Evolutionary conservation across 2,797 vertebrate genomes (phyloP).

Genomic region (Apogon talboti): DNA sequence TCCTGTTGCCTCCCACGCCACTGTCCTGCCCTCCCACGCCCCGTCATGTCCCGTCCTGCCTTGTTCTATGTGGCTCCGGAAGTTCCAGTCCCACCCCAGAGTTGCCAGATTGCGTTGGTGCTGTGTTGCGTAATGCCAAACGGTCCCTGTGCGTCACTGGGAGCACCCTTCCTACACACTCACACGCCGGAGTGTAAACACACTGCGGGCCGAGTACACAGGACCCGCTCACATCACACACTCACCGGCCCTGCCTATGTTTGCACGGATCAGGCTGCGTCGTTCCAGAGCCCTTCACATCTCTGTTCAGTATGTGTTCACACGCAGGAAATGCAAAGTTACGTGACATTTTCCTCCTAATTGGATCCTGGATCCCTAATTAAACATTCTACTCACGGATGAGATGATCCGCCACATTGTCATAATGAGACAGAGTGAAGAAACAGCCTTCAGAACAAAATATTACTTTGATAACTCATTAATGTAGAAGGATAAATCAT

Average conservation of each 20-base stretch:
- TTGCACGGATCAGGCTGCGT: slow-evolving; percentile 38
- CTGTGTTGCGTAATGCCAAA: slow-evolving; percentile 73
- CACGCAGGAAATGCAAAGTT: slow-evolving; percentile 25
- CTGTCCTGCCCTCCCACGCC: slow-evolving; percentile 45
- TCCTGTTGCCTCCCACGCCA: slow-evolving; percentile 58
- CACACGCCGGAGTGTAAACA: slow-evolving; percentile 55
- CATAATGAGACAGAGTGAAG: slow-evolving; percentile 18
- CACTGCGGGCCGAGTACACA: slow-evolving; percentile 26
- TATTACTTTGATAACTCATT: slow-evolving; percentile 2
- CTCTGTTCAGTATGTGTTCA: slow-evolving; percentile 6
- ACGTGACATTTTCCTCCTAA: slow-evolving; percentile 18
- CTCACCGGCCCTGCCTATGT: slow-evolving; percentile 52
- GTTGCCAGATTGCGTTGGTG: slow-evolving; percentile 59
- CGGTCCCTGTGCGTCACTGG: slow-evolving; percentile 77
- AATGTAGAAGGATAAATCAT: too few relatives aligned
- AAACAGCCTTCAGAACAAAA: slow-evolving; percentile 7
- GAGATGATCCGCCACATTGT: slow-evolving; percentile 23
- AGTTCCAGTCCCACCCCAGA: slow-evolving; percentile 62
- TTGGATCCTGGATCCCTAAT: slow-evolving; percentile 26
- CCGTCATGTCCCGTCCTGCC: slow-evolving; percentile 55
- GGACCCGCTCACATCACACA: slow-evolving; percentile 33
- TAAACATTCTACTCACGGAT: slow-evolving; percentile 29
- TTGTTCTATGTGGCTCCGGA: slow-evolving; percentile 59
- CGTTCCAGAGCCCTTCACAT: slow-evolving; percentile 22
- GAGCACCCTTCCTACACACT: slow-evolving; percentile 71